Evolutionary conservation across 2,888 invertebrate species (phyloP), one percentile per base, ranked within the genome.

Genomic region (Drosophila ustulata): DNA sequence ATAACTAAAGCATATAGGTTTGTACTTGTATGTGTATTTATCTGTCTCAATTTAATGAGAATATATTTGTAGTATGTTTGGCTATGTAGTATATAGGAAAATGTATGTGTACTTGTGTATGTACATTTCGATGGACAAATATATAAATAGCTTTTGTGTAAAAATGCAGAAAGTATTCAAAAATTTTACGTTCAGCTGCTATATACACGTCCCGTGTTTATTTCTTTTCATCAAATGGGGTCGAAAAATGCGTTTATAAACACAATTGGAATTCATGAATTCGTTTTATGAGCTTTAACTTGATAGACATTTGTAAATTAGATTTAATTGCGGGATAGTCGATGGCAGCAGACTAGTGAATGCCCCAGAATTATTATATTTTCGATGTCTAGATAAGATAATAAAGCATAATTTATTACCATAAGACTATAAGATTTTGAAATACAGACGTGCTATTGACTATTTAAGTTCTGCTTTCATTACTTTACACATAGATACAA

Each of bases 81-180:
- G n/a, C 11, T 39, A 39, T 41, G 32, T 55, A 28, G 41, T 55
- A 11, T 23, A 63, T 26, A 39, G 13, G 26, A 46, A 57, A 41
- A 53, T 23, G 41, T 53, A 23, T 57, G 26, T 41, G 55, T 39
- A 45, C 11, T 61, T 61, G 34, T 26, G 37, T 47, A 56, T 30
- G 62, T 62, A 64, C 70, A 59, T 52, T 50, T 56, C 52, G 39
- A 59, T 57, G 63, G 53, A 75, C 61, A 69, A 57, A 53, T 71
- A 45, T 50, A 55, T 18, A 51, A 75, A 50, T 41, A 61, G 47
- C 23, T 37, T 47, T 43, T 28, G 18, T 45, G 46, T 51, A 51
- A 52, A 67, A 57, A 58, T 26, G 7, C 23, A 57, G 25, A 34
- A 65, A 13, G 50, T 51, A 51, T 51, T 62, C 70, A 62, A 25